Percentiles rank a stretch among this genome's conserved stretches.
Evolutionary conservation across 1,140 invertebrate genomes (phyloP).

Genomic region (Probaryconus sp.): DNA sequence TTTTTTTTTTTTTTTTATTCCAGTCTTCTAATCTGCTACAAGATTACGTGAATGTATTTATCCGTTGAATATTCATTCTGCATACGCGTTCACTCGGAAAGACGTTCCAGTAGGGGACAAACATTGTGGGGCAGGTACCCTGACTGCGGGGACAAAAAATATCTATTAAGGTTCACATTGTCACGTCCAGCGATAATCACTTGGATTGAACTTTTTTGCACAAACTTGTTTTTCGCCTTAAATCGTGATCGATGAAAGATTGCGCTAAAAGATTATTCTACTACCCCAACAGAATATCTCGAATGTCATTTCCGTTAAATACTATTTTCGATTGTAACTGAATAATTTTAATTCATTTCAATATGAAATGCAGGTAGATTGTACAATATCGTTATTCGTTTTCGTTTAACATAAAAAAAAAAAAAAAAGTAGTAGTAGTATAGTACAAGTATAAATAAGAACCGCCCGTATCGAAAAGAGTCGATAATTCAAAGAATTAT

Average conservation of each 20-base stretch:
- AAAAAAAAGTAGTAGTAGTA: too few species aligned
- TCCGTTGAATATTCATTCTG: constrained; percentile 69
- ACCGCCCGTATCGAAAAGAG: constrained; percentile 1
- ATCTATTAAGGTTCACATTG: constrained; percentile 33
- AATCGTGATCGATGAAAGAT: too few species aligned
- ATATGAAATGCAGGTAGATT: too few species aligned
- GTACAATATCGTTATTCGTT: too few species aligned
- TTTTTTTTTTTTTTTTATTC: constrained; percentile 61
- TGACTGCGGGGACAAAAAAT: constrained; percentile 51
- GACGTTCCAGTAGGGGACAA: constrained; percentile 67
- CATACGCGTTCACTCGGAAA: constrained; percentile 73
- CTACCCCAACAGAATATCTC: too few species aligned
- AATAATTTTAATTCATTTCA: too few species aligned
- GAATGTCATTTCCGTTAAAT: too few species aligned
- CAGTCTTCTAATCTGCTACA: constrained; percentile 60
- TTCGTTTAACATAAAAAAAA: too few species aligned
- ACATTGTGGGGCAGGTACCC: constrained; percentile 70
- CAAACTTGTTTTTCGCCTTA: constrained; percentile 10
- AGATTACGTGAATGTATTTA: constrained; percentile 60
- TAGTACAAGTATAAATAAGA: too few species aligned
- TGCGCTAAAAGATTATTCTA: too few species aligned
- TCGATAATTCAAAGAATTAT: not conserved
- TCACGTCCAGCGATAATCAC: constrained; percentile 33
- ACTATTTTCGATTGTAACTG: too few species aligned
- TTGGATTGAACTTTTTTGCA: constrained; percentile 17